Percentiles rank a stretch among this genome's conserved stretches.
phyloP scores from a whole-genome alignment of 2,113 vertebrate species.

The Nyctereutes procyonoides region DNA sequence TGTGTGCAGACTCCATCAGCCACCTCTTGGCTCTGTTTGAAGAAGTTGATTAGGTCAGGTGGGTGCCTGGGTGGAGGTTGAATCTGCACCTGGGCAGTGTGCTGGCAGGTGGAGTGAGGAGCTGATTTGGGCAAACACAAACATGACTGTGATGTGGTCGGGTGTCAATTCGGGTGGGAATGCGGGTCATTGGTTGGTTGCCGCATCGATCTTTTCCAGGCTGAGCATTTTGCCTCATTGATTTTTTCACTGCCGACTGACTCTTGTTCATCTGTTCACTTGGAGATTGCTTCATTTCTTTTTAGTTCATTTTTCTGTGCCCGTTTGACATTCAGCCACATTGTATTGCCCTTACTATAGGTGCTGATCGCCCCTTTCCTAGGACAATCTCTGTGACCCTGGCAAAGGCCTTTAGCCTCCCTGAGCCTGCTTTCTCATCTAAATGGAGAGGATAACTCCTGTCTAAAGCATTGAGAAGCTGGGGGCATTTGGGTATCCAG shows the following conservation, averaged over 20 bases:
- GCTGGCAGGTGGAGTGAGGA: neutral
- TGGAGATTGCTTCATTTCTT: slow-evolving; percentile 70
- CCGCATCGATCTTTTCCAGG: slow-evolving; percentile 71
- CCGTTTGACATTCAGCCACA: neutral
- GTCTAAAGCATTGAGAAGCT: neutral
- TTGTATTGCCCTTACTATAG: neutral
- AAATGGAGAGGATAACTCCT: neutral
- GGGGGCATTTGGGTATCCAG: neutral
- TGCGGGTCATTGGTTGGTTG: slow-evolving; percentile 50
- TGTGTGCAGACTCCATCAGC: neutral
- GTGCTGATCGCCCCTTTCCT: neutral
- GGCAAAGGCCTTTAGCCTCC: neutral
- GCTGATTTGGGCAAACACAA: neutral
- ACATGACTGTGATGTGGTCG: neutral
- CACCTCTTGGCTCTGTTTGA: neutral
- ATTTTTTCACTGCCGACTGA: slow-evolving; percentile 65
- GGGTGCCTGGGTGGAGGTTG: neutral
- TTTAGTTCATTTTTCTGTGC: slow-evolving; percentile 42
- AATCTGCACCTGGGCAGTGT: neutral
- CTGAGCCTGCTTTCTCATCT: neutral
- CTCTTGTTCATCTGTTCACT: slow-evolving; percentile 14
- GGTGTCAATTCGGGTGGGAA: slow-evolving; percentile 56
- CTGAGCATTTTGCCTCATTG: slow-evolving; percentile 74
- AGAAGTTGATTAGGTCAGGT: neutral
- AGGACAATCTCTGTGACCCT: neutral